Evolutionary conservation across 2,888 invertebrate genomes (phyloP), one percentile per base, ranked within the genome.

Genomic region (Dryobota labecula): DNA sequence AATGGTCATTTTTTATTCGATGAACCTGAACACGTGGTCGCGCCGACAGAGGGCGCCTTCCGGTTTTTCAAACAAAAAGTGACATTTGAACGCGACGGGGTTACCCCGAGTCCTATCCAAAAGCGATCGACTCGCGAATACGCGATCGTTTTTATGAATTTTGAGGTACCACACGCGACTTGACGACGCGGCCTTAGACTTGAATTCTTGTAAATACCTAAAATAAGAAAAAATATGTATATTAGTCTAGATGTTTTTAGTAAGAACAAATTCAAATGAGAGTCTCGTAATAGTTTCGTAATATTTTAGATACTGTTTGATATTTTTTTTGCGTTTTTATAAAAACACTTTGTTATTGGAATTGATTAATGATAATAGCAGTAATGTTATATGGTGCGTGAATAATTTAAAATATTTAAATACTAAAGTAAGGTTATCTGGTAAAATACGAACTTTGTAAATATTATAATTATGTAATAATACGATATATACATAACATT

Each of bases 301-400:
- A 9, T 49, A 20, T 30, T 30, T 24, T 47, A n/a, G n/a, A n/a
- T n/a, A n/a, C n/a, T n/a, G n/a, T 38, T 38, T 36, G 15, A 20
- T n/a, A 47, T 3, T 27, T 0, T 36, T 30, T 56, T 43, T 57
- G 5, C 47, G 13, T 36, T 77, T 73, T 56, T 66, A 24, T 18
- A 45, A 38, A 43, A n/a, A 30, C 5, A 36, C 5, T 2, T 58
- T 73, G n/a, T 76, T 76, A 3, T 30, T 51, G 67, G 87, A 77
- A 73, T 67, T 74, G 43, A 78, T 43, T 67, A 63, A 58, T 56
- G 11, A 47, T 66, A 67, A 49, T 53, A 56, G 36, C 30, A 62
- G 38, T 36, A 60, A 63, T 57, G n/a, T 36, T n/a, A n/a, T 47
- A 49, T 49, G 70, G 69, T 64, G 83, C 67, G 53, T 45, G 41